These are phyloP conservation scores for Puffinus mauretanicus DNA, from an alignment of 2,113 vertebrate genomes.

Conservation along the genomic window DNA sequence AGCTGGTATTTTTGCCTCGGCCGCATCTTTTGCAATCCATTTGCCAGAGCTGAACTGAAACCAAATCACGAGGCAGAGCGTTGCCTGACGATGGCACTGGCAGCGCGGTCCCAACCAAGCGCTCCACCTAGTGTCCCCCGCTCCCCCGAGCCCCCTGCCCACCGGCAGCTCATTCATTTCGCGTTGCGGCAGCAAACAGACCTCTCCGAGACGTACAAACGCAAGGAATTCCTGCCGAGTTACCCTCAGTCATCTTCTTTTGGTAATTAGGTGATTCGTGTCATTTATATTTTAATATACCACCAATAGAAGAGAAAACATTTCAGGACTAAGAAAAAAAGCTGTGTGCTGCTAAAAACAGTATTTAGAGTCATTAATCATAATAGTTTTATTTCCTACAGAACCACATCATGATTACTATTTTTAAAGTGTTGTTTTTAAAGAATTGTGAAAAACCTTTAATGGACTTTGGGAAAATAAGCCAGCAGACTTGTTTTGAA, in stretches of 20 bases:
- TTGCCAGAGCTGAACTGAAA: conserved; percentile 30
- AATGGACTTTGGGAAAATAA: conserved; percentile 9
- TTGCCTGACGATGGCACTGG: background rate
- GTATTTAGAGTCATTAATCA: background rate
- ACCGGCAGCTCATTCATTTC: background rate
- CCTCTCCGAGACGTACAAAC: background rate
- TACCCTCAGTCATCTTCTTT: conserved; percentile 23
- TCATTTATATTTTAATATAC: background rate
- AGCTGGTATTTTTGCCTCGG: background rate
- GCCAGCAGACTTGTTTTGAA: conserved; percentile 52
- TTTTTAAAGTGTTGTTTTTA: conserved; percentile 44
- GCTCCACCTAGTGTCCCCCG: conserved; percentile 56
- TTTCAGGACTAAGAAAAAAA: background rate
- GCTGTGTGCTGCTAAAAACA: background rate
- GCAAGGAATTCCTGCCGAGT: background rate
- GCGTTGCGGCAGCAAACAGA: background rate
- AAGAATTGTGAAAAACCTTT: conserved; percentile 24
- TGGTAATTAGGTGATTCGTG: conserved; percentile 34
- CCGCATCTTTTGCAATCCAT: background rate
- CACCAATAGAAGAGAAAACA: background rate
- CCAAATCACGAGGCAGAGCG: background rate
- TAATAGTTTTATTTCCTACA: conserved; percentile 37
- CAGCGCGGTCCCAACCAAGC: background rate
- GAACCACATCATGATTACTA: conserved; percentile 15
- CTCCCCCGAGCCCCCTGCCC: background rate